phyloP scores from a whole-genome alignment of 2,888 invertebrate genomes.

The Caenorhabditis auriculariae region DNA sequence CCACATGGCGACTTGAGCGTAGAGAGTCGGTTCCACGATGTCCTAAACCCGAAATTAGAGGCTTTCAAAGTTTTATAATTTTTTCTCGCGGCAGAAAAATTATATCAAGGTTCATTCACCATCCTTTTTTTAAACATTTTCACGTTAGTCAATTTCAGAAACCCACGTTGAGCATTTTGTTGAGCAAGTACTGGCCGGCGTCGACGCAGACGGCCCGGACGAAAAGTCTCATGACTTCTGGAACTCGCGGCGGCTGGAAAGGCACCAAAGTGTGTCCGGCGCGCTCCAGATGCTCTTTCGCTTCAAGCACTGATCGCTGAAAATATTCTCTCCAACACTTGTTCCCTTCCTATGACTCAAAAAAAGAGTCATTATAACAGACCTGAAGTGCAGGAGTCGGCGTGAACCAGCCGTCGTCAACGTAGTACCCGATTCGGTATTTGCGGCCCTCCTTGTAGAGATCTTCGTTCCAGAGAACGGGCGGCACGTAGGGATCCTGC shows the following conservation, averaged over 20 bases:
- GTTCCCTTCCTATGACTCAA: no score
- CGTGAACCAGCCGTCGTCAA: conserved; percentile 56
- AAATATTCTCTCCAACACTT: no score
- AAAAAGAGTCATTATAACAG: no score
- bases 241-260: conserved; percentile 44
- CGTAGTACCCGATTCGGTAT: conserved; percentile 45
- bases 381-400: conserved; percentile 43
- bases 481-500: conserved; percentile 52
- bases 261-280: conserved; percentile 48
- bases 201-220: conserved; percentile 48
- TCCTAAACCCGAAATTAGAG: conserved; percentile 19
- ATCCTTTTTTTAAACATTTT: neutral
- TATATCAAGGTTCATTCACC: neutral
- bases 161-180: conserved; percentile 35
- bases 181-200: conserved; percentile 43
- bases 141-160: neutral
- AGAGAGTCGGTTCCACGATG: conserved; percentile 33
- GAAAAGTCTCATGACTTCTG: conserved; percentile 38
- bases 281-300: conserved; percentile 41
- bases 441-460: conserved; percentile 22
- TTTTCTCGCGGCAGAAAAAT: no score
- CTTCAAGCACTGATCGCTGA: conserved; percentile 47
- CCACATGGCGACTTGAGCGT: conserved; percentile 33
- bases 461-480: conserved; percentile 48
- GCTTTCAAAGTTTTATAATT: neutral